A percentile compares a stretch with the other conserved stretches of the same genome.
phyloP scores from a whole-genome alignment of 2,888 invertebrate genomes.

The Steinernema carpocapsae region DNA sequence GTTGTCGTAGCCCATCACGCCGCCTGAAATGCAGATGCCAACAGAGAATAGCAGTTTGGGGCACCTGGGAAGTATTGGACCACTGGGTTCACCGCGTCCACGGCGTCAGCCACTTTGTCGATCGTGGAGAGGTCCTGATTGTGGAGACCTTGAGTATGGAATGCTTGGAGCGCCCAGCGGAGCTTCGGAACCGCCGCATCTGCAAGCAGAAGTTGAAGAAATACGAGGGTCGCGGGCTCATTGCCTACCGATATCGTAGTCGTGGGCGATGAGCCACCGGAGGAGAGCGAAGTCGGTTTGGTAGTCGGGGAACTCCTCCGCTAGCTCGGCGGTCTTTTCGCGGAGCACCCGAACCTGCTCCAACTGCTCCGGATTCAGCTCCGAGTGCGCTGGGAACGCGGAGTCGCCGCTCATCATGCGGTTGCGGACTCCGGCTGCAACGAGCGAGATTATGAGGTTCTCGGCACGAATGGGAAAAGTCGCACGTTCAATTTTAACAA shows the following conservation, averaged over 20 bases:
- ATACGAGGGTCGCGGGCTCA: not conserved
- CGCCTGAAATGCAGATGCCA: conserved; percentile 40
- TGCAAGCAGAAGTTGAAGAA: conserved; percentile 33
- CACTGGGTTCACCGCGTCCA: conserved; percentile 47
- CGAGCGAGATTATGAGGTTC: not conserved
- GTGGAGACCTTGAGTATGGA: conserved; percentile 42
- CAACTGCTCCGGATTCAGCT: conserved; percentile 1
- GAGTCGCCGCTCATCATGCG: conserved; percentile 26
- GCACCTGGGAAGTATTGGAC: conserved; percentile 60
- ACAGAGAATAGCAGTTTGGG: not conserved
- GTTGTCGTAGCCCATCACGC: conserved; percentile 49
- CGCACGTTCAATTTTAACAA: too few species aligned
- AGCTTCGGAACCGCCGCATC: conserved; percentile 52
- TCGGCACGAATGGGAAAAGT: too few species aligned
- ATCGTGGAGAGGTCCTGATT: conserved; percentile 41
- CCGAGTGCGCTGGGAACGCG: conserved; percentile 9
- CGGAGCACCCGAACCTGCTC: conserved; percentile 14
- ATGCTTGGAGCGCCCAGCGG: conserved; percentile 40
- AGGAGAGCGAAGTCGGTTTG: conserved; percentile 55
- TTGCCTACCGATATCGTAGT: conserved; percentile 58
- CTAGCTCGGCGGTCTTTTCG: conserved; percentile 24
- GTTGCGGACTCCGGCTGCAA: conserved; percentile 13
- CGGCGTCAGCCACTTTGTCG: conserved; percentile 54
- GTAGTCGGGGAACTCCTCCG: conserved; percentile 50
- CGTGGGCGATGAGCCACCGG: conserved; percentile 64